phyloP scores from a whole-genome alignment of 2,888 invertebrate genomes.

The Rhopalosiphum nymphaeae region DNA sequence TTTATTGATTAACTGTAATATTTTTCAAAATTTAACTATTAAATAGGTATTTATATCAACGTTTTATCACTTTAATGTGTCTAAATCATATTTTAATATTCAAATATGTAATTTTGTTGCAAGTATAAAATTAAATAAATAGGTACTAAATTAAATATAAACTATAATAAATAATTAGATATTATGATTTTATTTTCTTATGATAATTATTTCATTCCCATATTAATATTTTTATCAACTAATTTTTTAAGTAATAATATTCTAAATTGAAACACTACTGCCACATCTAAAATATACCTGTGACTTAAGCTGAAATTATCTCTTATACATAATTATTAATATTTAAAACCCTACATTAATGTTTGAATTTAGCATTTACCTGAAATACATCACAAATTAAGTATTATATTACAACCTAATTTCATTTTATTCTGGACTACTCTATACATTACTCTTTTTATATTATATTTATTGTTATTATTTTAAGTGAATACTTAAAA shows the following conservation, averaged over 20 bases:
- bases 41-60: not conserved
- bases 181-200: no score
- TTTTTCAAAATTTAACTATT: not conserved
- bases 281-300: not conserved
- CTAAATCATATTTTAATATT: not conserved
- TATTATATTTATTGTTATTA: not conserved
- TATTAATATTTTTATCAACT: not conserved
- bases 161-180: no score
- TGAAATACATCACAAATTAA: not conserved
- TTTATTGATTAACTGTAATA: no score
- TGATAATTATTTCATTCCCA: not conserved
- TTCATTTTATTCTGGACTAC: not conserved
- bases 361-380: not conserved
- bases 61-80: not conserved
- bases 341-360: no score
- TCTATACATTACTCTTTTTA: not conserved
- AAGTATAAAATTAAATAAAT: not conserved
- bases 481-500: conserved; percentile 48
- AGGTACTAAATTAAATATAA: no score
- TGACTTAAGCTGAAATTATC: not conserved
- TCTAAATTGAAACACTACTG: conserved; percentile 30
- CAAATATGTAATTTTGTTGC: not conserved
- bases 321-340: not conserved
- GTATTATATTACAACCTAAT: not conserved
- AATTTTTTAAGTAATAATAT: conserved; percentile 19